Base-by-base conservation (phyloP, 2,113 vertebrate species). In the Oncorhynchus keta region DNA sequence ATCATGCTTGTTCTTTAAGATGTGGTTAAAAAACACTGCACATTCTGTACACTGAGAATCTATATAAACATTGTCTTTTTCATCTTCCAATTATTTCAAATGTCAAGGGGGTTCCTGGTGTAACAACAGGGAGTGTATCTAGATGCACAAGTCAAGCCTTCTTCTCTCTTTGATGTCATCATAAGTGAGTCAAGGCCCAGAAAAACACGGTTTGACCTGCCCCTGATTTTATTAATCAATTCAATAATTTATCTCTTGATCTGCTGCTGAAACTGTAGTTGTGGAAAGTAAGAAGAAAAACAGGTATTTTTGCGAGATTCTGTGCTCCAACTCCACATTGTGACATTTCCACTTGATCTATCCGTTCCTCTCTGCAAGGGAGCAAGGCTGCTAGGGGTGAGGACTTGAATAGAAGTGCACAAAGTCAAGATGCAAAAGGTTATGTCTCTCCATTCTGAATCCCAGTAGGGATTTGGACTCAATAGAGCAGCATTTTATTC, bases 401-500 rank as follows among this genome's bases (percentile, higher is more conserved):
- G 4, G 76, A 79, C 68, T 73, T 80, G 77, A 92, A 90, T 71
- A 80, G 79, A 70, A 32, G 76, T 74, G 76, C 73, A 84, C 51
- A 83, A 75, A 79, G 79, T 48, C 48, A 80, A 84, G 85, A 79
- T 79, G 68, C 76, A 55, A 81, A 91, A 87, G 86, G 84, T 89
- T 91, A 89, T 89, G 83, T 89, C 83, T 90, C 81, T 91, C 86
- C 75, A 89, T 92, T 92, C 86, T 89, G 75, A 78, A 48, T 72
- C 92, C 64, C 90, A 87, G 89, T 87, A 73, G 90, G 91, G 90
- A 89, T 81, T 80, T 78, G 78, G 79, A 91, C 89, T 91, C 87
- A 81, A 87, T 73, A 77, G 79, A 84, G 85, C 75, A 85, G 90
- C 76, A 62, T 90, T 93, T 91, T 90, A 91, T 93, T 92, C 92